Evolutionary conservation across 2,888 invertebrate genomes (phyloP).

Genomic region (Atethmia centrago): DNA sequence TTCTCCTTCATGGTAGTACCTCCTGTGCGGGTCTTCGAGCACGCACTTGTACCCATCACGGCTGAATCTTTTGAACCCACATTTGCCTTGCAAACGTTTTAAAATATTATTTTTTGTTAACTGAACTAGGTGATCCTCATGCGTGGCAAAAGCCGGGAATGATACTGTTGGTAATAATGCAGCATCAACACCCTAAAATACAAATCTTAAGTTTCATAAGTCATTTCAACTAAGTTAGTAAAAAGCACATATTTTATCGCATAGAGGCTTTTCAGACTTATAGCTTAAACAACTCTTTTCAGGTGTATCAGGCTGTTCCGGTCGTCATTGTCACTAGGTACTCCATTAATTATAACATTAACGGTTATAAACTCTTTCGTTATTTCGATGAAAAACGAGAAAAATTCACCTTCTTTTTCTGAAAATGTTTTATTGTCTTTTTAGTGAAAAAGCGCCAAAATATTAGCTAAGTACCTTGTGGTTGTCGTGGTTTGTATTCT

Average conservation of each 20-base stretch:
- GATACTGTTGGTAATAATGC: constrained; percentile 98
- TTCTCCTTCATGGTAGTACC: constrained; percentile 97
- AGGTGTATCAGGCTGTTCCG: neutral
- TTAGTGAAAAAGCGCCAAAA: too few relatives aligned
- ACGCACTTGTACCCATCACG: constrained; percentile 98
- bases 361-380: too few relatives aligned
- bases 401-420: too few relatives aligned
- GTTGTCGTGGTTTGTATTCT: too few relatives aligned
- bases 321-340: neutral
- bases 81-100: constrained; percentile 95
- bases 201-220: constrained; percentile 4
- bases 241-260: neutral
- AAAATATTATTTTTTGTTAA: constrained; percentile 96
- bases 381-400: too few relatives aligned
- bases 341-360: too few relatives aligned
- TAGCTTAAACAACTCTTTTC: neutral
- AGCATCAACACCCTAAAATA: constrained; percentile 96
- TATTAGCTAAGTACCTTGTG: too few relatives aligned
- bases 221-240: constrained; percentile 2
- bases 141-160: constrained; percentile 99
- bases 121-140: constrained; percentile 96
- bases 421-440: too few relatives aligned
- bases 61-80: constrained; percentile 98
- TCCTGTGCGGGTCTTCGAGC: constrained; percentile 94
- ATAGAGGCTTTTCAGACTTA: neutral